Percentiles rank a stretch among this genome's conserved stretches.
phyloP scores from a whole-genome alignment of 2,797 vertebrate genomes.

The Acanthurus tractus region DNA sequence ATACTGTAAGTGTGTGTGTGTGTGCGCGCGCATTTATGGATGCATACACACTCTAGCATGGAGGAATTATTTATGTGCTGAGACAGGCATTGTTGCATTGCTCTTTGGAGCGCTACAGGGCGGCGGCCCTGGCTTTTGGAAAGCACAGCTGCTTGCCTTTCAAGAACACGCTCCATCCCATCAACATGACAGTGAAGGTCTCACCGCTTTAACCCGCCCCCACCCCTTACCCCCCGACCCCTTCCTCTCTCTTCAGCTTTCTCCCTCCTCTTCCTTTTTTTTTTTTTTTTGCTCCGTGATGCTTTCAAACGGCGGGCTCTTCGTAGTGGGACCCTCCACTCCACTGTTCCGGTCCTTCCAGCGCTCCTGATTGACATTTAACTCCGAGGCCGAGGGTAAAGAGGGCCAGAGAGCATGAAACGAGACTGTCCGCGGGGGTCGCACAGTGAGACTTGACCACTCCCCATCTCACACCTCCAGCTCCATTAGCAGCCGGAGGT shows the following conservation, averaged over 20 bases:
- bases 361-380: constrained; percentile 79
- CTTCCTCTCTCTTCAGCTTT: constrained; percentile 7
- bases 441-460: constrained; percentile 55
- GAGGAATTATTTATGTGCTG: constrained; percentile 80
- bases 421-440: constrained; percentile 56
- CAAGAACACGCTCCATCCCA: constrained; percentile 61
- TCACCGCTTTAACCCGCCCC: constrained; percentile 40
- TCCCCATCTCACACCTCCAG: constrained; percentile 56
- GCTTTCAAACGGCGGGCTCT: constrained; percentile 60
- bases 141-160: constrained; percentile 71
- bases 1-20: constrained; percentile 23
- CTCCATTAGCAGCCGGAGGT: constrained; percentile 66
- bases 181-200: constrained; percentile 67
- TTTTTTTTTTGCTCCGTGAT: no score
- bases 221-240: not conserved
- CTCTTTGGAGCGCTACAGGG: constrained; percentile 76
- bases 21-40: constrained; percentile 36
- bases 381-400: constrained; percentile 41
- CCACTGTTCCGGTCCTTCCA: constrained; percentile 51
- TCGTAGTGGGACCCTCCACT: constrained; percentile 34
- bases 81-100: constrained; percentile 75
- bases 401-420: constrained; percentile 71
- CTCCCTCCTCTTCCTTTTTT: constrained; percentile 18
- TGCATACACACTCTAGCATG: constrained; percentile 44
- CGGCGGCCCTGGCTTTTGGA: constrained; percentile 60